Conservation (phyloP, 1,140 invertebrate species). For the Pseudomyrmex pallidus region DNA sequence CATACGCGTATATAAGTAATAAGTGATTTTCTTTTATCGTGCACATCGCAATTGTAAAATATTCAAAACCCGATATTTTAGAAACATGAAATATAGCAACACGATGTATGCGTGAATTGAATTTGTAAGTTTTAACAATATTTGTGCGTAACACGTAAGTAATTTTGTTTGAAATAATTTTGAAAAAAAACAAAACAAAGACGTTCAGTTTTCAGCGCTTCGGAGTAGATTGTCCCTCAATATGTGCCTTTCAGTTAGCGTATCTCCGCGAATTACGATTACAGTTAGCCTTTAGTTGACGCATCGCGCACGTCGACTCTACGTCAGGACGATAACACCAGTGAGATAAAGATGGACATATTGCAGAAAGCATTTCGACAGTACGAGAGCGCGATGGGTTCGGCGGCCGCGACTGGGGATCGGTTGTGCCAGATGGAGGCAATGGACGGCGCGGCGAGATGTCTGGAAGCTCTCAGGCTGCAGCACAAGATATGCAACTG, state of each 20-base stretch:
- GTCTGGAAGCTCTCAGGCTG: conserved; percentile 90
- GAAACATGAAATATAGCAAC: no score
- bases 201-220: no score
- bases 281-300: conserved; percentile 66
- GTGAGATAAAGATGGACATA: conserved; percentile 63
- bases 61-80: no score
- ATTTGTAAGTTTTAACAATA: no score
- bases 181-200: no score
- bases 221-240: no score
- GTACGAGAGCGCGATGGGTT: conserved; percentile 93
- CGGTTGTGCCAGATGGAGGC: conserved; percentile 94
- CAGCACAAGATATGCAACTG: conserved; percentile 94
- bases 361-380: conserved; percentile 90
- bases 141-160: no score
- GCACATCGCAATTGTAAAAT: no score
- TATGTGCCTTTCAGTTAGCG: conserved; percentile 59
- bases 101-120: no score
- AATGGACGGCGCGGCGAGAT: conserved; percentile 93
- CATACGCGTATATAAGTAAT: not conserved
- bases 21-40: no score
- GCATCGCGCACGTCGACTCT: conserved; percentile 27
- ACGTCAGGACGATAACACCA: conserved; percentile 54
- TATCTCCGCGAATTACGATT: conserved; percentile 11
- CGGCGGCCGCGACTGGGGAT: conserved; percentile 91
- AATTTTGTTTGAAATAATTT: no score